Evolutionary conservation across 2,888 invertebrate species (phyloP), one percentile per base, ranked within the genome.

Genomic region (Monoplex corrugatus): DNA sequence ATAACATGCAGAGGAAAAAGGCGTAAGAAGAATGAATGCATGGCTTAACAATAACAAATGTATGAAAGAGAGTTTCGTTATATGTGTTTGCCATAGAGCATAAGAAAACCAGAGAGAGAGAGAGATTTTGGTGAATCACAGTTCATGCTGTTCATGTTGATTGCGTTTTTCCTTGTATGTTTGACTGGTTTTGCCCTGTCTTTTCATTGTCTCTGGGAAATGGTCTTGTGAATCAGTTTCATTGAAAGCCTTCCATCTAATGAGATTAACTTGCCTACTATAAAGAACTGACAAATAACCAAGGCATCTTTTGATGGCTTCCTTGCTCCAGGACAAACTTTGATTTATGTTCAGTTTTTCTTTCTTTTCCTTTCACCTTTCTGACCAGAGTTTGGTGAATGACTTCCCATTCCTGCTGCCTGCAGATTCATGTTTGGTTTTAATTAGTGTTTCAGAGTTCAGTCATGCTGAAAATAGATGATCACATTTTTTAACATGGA

Each of bases 1-100:
- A 72, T 72, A 8, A 10, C 35, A 0, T 72, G 23, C n/a, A 19
- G 23, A n/a, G 23, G 68, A 68, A n/a, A 68, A n/a, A n/a, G n/a
- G n/a, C 23, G 68, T 13, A n/a, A 23, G n/a, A 68, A n/a, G 28
- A n/a, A 68, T n/a, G 68, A 68, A 68, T 23, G n/a, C n/a, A n/a
- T n/a, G n/a, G n/a, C n/a, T n/a, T n/a, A n/a, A n/a, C n/a, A n/a
- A 23, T 68, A 68, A 68, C 68, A 68, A 68, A 68, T 68, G 63
- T 16, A n/a, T 28, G 28, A 68, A 68, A 68, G 63, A 68, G n/a
- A 23, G 23, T 68, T 16, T n/a, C n/a, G 16, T 23, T 38, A 13
- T 35, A 35, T 16, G 19, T 10, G 72, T 6, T 35, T 72, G 10
- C 23, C 10, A 35, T 35, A 10, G 72, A 72, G 72, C 72, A 35